Percentiles rank a stretch among this genome's conserved stretches.
Evolutionary conservation across 2,888 invertebrate genomes (phyloP).

Genomic region (Caenorhabditis sp.): DNA sequence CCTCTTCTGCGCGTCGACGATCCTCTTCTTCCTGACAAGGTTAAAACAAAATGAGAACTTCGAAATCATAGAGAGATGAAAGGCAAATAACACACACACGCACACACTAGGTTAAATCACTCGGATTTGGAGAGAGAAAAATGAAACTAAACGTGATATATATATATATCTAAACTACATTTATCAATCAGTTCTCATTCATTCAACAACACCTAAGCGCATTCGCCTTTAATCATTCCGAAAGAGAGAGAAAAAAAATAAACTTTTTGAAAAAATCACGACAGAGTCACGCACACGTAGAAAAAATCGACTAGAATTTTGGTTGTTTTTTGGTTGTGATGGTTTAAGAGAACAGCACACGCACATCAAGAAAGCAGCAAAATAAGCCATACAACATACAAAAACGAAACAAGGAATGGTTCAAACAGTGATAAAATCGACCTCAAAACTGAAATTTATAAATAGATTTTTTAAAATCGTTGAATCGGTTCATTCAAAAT

Average conservation of each 20-base stretch:
- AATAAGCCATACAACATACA: no score
- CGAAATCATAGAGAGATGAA: background rate
- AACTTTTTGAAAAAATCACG: background rate
- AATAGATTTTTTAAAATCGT: no score
- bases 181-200: background rate
- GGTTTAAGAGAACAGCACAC: background rate
- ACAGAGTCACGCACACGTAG: constrained; percentile 9
- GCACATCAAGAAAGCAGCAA: background rate
- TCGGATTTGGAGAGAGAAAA: background rate
- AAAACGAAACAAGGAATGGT: no score
- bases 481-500: no score
- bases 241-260: background rate
- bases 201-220: background rate
- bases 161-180: background rate
- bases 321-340: background rate
- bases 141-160: background rate
- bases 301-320: background rate
- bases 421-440: no score
- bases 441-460: no score
- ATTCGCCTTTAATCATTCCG: constrained; percentile 1
- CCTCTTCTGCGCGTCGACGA: constrained; percentile 67
- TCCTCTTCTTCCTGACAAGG: constrained; percentile 69
- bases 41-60: background rate
- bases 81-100: background rate
- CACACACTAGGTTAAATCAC: constrained; percentile 5